These are phyloP conservation scores for Drosophila prostipennis DNA, from an alignment of 2,888 invertebrate species.

Conservation along the genomic window DNA sequence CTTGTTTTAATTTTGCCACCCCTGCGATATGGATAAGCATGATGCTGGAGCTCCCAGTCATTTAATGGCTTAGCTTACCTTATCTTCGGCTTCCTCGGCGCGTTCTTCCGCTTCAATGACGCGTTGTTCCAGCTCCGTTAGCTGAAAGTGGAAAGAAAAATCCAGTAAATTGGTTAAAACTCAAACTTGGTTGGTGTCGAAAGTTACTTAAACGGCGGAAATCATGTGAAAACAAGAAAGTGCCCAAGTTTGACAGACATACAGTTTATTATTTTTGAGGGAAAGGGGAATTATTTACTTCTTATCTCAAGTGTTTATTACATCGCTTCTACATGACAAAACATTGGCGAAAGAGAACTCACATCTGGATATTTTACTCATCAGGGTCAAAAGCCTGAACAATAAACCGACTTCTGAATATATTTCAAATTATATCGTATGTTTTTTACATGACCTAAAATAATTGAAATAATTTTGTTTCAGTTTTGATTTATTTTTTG, in stretches of 20 bases:
- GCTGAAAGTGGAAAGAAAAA: conserved; percentile 86
- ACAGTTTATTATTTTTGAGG: no score
- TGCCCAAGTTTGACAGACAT: neutral
- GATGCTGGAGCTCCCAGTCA: conserved; percentile 35
- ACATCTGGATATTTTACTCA: neutral
- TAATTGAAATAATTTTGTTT: no score
- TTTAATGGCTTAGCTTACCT: conserved; percentile 87
- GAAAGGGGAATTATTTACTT: no score
- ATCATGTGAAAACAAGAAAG: conserved; percentile 20
- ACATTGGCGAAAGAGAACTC: neutral
- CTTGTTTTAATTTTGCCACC: conserved; percentile 52
- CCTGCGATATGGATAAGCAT: neutral
- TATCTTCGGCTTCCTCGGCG: conserved; percentile 97
- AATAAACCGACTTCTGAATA: no score
- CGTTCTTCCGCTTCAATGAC: conserved; percentile 96
- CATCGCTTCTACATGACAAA: conserved; percentile 1
- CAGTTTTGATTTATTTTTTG: no score
- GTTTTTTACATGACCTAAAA: no score
- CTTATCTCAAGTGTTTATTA: conserved; percentile 6
- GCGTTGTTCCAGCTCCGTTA: conserved; percentile 96
- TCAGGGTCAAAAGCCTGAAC: no score
- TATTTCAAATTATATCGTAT: no score
- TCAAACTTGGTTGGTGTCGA: conserved; percentile 1
- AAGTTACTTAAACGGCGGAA: conserved; percentile 42
- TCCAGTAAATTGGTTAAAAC: conserved; percentile 13